Evolutionary conservation across 2,797 vertebrate species (phyloP).

Genomic region (Coendou prehensilis): DNA sequence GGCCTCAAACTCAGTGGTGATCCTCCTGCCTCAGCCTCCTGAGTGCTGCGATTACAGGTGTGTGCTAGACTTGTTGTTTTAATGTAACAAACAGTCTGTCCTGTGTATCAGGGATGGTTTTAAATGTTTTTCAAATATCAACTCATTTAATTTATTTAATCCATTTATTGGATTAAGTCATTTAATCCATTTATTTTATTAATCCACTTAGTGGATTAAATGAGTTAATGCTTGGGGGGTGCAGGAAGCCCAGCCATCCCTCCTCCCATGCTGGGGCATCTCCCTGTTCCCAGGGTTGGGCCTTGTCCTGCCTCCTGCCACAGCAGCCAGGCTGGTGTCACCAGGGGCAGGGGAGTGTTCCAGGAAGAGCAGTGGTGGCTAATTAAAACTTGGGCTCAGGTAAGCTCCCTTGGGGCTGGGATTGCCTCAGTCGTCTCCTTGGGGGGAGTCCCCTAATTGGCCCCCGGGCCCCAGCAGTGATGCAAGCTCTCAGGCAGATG

Average conservation of each 20-base stretch:
- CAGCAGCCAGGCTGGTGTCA: neutral
- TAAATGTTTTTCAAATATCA: conserved; percentile 59
- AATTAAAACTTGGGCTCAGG: conserved; percentile 81
- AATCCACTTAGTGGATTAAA: conserved; percentile 67
- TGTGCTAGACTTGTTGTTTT: neutral
- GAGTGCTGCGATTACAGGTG: neutral
- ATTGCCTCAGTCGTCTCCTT: conserved; percentile 73
- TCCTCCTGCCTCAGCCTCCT: neutral
- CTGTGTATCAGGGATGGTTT: neutral
- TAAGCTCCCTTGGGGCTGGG: conserved; percentile 48
- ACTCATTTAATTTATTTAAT: conserved; percentile 43
- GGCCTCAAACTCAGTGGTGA: neutral
- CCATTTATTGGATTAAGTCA: conserved; percentile 63
- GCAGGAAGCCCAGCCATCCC: neutral
- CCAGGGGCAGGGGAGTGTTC: conserved; percentile 53
- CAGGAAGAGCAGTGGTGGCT: conserved; percentile 78
- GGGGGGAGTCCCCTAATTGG: conserved; percentile 77
- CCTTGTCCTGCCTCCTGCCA: neutral
- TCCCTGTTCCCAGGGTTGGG: neutral
- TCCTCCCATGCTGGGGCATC: neutral
- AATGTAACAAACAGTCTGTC: conserved; percentile 27
- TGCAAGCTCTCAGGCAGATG: conserved; percentile 72
- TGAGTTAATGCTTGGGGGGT: neutral
- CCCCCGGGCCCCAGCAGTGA: conserved; percentile 71
- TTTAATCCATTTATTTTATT: conserved; percentile 59